Percentiles rank a stretch among this genome's conserved stretches.
Conservation (phyloP, 2,888 invertebrate genomes). For the Aporophyla nigra region DNA sequence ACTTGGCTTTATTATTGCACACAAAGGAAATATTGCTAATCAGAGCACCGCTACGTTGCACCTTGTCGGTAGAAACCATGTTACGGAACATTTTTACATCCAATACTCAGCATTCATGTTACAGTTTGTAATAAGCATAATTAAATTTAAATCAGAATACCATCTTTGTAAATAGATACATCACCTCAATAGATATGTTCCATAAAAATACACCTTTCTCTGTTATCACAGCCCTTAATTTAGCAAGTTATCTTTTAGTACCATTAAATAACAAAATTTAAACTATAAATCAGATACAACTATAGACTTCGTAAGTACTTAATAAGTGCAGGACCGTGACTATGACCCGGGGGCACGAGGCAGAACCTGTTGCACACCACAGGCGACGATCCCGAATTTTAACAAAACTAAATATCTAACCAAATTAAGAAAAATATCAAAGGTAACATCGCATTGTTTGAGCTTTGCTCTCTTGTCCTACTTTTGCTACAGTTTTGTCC, state of each 20-base stretch:
- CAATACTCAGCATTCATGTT: conserved; percentile 40
- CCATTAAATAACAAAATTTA: conserved; percentile 84
- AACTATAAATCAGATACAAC: conserved; percentile 80
- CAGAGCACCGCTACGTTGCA: conserved; percentile 40
- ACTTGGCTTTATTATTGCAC: conserved; percentile 53
- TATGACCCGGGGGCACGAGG: conserved; percentile 1
- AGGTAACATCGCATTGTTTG: conserved; percentile 66
- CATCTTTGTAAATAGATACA: conserved; percentile 69
- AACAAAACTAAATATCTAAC: conserved; percentile 70
- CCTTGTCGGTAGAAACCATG: conserved; percentile 29
- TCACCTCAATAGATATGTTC: conserved; percentile 79
- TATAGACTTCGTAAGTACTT: conserved; percentile 80
- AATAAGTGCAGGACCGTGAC: conserved; percentile 66
- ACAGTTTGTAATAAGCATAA: conserved; percentile 58
- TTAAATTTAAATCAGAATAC: conserved; percentile 64
- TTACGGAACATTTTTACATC: conserved; percentile 63
- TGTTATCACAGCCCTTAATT: conserved; percentile 88
- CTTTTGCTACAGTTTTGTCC: conserved; percentile 57
- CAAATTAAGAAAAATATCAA: conserved; percentile 66
- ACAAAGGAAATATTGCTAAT: conserved; percentile 66
- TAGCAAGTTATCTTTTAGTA: conserved; percentile 78
- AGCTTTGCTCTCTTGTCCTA: conserved; percentile 67
- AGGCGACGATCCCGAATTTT: conserved; percentile 60
- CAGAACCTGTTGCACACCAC: conserved; percentile 11
- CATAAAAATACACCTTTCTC: conserved; percentile 81